These are phyloP conservation scores for Crambe crambe DNA, from an alignment of 37 sponge, comb jelly and placozoan genomes.

Conservation along the genomic window DNA sequence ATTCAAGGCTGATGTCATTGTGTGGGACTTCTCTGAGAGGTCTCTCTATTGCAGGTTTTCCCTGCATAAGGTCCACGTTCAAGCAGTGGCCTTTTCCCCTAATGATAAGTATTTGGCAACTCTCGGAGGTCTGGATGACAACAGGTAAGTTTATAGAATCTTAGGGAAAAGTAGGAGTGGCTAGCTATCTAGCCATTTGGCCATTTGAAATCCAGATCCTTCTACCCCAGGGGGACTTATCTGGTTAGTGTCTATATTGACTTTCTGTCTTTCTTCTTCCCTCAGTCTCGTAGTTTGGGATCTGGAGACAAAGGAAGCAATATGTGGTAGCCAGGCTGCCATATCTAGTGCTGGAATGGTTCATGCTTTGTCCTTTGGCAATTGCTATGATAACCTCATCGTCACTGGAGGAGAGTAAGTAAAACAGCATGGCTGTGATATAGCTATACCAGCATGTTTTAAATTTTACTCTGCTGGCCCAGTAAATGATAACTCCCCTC, in stretches of 20 bases:
- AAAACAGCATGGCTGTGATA: neutral
- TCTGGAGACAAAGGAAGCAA: slow-evolving; percentile 75
- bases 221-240: neutral
- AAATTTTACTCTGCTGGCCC: neutral
- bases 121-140: slow-evolving; percentile 94
- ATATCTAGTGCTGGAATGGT: slow-evolving; percentile 91
- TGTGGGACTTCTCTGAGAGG: slow-evolving; percentile 84
- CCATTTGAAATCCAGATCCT: neutral
- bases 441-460: no score
- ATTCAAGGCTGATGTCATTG: slow-evolving; percentile 98
- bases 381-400: slow-evolving; percentile 74
- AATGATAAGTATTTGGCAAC: slow-evolving; percentile 92
- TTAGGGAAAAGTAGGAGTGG: no score
- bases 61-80: slow-evolving; percentile 93
- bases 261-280: neutral
- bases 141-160: slow-evolving; percentile 51
- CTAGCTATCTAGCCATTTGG: neutral
- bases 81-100: slow-evolving; percentile 96
- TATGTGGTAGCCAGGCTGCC: slow-evolving; percentile 94
- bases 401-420: slow-evolving; percentile 98
- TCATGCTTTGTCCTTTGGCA: slow-evolving; percentile 76
- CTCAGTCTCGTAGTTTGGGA: slow-evolving; percentile 96
- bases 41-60: slow-evolving; percentile 75
- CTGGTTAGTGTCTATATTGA: neutral
- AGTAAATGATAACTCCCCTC: no score